phyloP scores from a whole-genome alignment of 2,113 vertebrate genomes.

The Cettia cetti region DNA sequence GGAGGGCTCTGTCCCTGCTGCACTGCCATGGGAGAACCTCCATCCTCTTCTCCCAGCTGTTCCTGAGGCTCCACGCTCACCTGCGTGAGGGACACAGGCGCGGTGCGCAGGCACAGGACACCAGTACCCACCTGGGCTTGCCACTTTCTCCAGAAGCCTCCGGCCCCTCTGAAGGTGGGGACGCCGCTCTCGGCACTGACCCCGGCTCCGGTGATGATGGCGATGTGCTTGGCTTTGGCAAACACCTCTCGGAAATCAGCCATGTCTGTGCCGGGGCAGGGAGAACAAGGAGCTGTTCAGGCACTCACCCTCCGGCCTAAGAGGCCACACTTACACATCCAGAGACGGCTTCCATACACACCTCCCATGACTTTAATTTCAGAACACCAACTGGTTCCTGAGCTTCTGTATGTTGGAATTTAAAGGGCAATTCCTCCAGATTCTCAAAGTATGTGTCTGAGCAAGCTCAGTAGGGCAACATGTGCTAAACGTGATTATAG shows the following conservation, averaged over 20 bases:
- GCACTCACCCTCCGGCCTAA: accelerated
- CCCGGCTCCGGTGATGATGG: conserved; percentile 90
- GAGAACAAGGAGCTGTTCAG: not conserved
- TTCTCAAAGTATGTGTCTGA: not conserved
- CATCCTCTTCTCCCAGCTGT: too few species aligned
- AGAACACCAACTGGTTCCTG: not conserved
- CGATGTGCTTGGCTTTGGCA: conserved; percentile 89
- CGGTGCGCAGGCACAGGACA: accelerated
- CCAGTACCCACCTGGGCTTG: conserved; percentile 81
- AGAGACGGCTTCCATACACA: not conserved
- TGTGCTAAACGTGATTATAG: accelerated
- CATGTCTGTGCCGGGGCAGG: conserved; percentile 73
- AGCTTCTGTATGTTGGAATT: not conserved
- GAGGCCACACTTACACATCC: accelerated
- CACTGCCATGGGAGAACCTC: not conserved
- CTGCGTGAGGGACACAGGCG: accelerated
- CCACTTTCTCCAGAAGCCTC: conserved; percentile 94
- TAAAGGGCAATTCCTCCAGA: not conserved
- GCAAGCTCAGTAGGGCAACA: not conserved
- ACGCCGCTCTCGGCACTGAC: conserved; percentile 91
- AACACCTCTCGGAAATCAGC: conserved; percentile 87
- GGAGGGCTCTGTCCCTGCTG: not conserved
- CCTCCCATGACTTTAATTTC: not conserved
- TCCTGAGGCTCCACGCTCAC: not conserved
- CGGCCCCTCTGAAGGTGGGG: conserved; percentile 87